Base-by-base conservation (phyloP, 2,888 invertebrate species). In the Harpalus rufipes region DNA sequence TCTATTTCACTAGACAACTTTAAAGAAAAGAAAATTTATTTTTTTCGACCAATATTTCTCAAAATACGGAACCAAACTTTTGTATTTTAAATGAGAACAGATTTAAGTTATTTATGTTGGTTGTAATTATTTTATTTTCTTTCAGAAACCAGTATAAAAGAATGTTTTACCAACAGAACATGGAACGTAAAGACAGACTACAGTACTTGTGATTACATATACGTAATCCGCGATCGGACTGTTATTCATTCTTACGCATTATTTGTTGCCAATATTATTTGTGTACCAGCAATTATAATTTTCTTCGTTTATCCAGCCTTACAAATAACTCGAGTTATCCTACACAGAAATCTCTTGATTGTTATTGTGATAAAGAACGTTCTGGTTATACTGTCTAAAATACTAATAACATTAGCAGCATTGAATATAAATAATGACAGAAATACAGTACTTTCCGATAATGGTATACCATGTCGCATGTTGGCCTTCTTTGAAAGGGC, bases 171-270 rank as follows among this genome's bases (percentile, higher is more conserved):
- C 0, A 93, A 94, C 87, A 92, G 91, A 0, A 92, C 91, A 0
- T 95, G 95, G 95, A 92, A 93, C 79, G 88, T 91, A 0, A 90
- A 92, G 84, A 94, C 94, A 0, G 92, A 94, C 87, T 94, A 94
- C 89, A 89, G 89, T 39, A 90, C 91, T 0, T 95, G 94, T 89
- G 92, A 93, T 84, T 90, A 94, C 65, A 91, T 93, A 0, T 91
- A 93, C 0, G 91, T 93, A 0, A 91, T 93, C 10, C 88, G 92
- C 58, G 88, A 89, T 0, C 91, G 94, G 3, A 93, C 93, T 86
- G 90, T 90, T 14, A 94, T 92, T 89, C 93, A 94, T 88, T 92
- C 94, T 68, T 90, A 90, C 0, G 90, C 93, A 74, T 89, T 94
- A 5, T 88, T 91, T 0, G 88, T 93, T 82, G 93, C 94, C 8